A percentile compares a stretch with the other conserved stretches of the same genome.
phyloP scores from a whole-genome alignment of 2,797 vertebrate genomes.

The Hozukius guyotensis region DNA sequence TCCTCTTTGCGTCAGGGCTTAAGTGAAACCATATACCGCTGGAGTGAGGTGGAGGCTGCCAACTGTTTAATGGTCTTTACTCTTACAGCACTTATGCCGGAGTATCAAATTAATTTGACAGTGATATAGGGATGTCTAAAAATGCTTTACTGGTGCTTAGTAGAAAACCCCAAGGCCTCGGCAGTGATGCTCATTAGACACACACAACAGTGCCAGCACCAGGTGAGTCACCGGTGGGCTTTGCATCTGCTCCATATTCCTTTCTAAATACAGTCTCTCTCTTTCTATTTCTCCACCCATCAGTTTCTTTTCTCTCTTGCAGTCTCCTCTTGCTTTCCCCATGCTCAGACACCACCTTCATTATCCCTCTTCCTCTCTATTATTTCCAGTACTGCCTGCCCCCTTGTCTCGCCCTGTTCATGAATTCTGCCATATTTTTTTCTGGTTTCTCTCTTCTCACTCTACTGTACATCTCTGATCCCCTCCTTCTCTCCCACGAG shows the following conservation, averaged over 20 bases:
- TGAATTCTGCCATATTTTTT: background rate
- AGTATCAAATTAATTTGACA: slow-evolving; percentile 11
- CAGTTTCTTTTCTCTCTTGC: slow-evolving; percentile 21
- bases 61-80: background rate
- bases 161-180: background rate
- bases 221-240: slow-evolving; percentile 63
- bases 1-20: background rate
- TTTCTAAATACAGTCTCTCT: slow-evolving; percentile 37
- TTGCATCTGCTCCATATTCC: slow-evolving; percentile 47
- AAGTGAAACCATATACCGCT: background rate
- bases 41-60: background rate
- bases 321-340: slow-evolving; percentile 1
- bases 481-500: background rate
- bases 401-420: background rate
- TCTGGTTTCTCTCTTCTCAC: background rate
- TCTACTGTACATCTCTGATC: background rate
- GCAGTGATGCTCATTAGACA: slow-evolving; percentile 21
- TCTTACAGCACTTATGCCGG: background rate
- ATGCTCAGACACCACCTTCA: slow-evolving; percentile 1
- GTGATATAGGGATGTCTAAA: background rate
- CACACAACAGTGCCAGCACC: slow-evolving; percentile 8
- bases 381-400: background rate
- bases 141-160: background rate
- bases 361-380: slow-evolving; percentile 32
- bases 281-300: slow-evolving; percentile 27